phyloP scores from a whole-genome alignment of 2,113 vertebrate genomes.

The Esox niger region DNA sequence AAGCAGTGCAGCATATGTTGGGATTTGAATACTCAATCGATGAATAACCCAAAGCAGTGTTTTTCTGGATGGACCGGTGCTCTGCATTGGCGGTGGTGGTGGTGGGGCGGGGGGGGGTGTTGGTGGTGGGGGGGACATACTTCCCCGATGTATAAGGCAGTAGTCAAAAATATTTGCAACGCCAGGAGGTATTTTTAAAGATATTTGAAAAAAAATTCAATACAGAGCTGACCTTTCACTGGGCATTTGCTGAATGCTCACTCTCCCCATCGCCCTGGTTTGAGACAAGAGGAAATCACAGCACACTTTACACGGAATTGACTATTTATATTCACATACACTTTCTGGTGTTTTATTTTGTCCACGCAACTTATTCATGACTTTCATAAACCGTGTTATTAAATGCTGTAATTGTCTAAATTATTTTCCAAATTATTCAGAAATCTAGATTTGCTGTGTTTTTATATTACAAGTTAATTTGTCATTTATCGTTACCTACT shows the following conservation, averaged over 20 bases:
- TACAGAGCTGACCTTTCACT: conserved; percentile 90
- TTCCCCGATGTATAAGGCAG: conserved; percentile 94
- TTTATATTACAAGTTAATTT: too few species aligned
- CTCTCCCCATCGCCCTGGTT: conserved; percentile 60
- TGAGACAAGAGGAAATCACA: conserved; percentile 59
- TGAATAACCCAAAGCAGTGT: conserved; percentile 97
- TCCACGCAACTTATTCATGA: too few species aligned
- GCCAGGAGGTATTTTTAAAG: conserved; percentile 98
- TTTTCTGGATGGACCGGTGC: conserved; percentile 82
- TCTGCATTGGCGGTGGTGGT: conserved; percentile 31
- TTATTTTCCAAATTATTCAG: too few species aligned
- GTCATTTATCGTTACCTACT: too few species aligned
- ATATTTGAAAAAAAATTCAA: conserved; percentile 95
- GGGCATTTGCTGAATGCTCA: conserved; percentile 67
- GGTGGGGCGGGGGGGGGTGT: conserved; percentile 24
- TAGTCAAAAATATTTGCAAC: conserved; percentile 99
- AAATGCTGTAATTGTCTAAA: too few species aligned
- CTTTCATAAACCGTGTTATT: too few species aligned
- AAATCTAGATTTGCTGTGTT: too few species aligned
- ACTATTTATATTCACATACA: neutral
- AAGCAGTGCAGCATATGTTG: conserved; percentile 74
- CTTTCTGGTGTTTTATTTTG: neutral
- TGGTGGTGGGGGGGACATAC: conserved; percentile 73
- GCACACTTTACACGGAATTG: neutral
- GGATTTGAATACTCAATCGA: conserved; percentile 99